Evolutionary conservation across 1,140 invertebrate genomes (phyloP).

Genomic region (Agraylea sexmaculata): DNA sequence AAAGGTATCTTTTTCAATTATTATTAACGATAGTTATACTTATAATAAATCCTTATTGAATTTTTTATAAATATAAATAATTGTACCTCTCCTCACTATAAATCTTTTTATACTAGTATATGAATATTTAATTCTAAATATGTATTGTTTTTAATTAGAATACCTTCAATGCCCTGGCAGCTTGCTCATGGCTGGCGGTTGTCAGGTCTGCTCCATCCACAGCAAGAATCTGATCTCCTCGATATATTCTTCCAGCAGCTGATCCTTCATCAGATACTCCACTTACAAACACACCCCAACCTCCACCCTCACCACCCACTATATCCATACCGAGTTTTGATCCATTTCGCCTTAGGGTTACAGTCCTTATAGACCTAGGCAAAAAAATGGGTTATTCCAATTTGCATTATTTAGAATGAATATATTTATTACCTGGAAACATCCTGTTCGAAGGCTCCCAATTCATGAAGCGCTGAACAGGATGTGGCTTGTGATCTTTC

Average conservation of each 20-base stretch:
- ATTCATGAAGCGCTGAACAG: slow-evolving; percentile 40
- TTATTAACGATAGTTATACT: too few species aligned
- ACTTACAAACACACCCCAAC: slow-evolving; percentile 57
- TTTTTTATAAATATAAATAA: too few species aligned
- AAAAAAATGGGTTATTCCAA: slow-evolving; percentile 1
- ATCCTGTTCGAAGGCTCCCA: slow-evolving; percentile 35
- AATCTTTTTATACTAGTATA: too few species aligned
- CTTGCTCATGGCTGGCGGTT: slow-evolving; percentile 75
- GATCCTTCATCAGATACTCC: slow-evolving; percentile 92
- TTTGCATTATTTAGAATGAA: too few species aligned
- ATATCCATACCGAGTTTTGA: slow-evolving; percentile 92
- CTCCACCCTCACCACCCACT: slow-evolving; percentile 95
- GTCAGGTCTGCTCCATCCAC: slow-evolving; percentile 81
- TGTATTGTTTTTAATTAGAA: too few species aligned
- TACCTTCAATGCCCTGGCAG: slow-evolving; percentile 70
- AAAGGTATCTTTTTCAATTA: too few species aligned
- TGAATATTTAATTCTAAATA: too few species aligned
- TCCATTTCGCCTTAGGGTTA: slow-evolving; percentile 32
- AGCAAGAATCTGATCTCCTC: slow-evolving; percentile 82
- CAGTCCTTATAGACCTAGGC: slow-evolving; percentile 34
- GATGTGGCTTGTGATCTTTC: slow-evolving; percentile 41
- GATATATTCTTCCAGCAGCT: slow-evolving; percentile 82
- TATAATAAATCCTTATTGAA: too few species aligned
- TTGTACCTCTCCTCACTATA: too few species aligned
- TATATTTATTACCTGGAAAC: neutral